These are phyloP conservation scores for Drosophila equinoxialis DNA, from an alignment of 1,140 invertebrate genomes.

Conservation along the genomic window DNA sequence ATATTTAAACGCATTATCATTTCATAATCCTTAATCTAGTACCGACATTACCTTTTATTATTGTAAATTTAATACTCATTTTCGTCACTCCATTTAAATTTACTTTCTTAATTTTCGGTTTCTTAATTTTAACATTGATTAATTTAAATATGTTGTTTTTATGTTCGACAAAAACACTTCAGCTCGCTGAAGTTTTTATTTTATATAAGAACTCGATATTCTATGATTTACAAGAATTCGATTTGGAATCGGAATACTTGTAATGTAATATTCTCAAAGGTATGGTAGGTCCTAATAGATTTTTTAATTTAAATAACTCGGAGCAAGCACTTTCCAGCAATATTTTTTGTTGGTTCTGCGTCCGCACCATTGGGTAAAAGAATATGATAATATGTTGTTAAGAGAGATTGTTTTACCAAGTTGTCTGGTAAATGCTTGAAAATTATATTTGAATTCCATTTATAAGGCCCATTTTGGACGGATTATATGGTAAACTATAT, in stretches of 20 bases:
- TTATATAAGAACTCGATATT: not conserved
- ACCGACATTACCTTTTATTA: not conserved
- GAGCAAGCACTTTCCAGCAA: too few relatives aligned
- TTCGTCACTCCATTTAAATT: not conserved
- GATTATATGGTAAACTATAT: too few relatives aligned
- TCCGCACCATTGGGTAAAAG: too few relatives aligned
- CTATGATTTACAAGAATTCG: not conserved
- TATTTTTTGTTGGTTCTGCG: too few relatives aligned
- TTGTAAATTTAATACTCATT: not conserved
- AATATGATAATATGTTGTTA: too few relatives aligned
- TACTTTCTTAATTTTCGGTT: not conserved
- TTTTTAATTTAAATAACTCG: not conserved
- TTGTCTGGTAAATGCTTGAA: too few relatives aligned
- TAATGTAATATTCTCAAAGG: not conserved
- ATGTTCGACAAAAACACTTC: not conserved
- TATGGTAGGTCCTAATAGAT: not conserved
- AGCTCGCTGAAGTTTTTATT: not conserved
- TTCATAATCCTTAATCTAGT: not conserved
- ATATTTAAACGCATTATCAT: not conserved
- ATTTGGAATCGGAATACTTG: not conserved
- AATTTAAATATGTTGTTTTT: conserved; percentile 3
- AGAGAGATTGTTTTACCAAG: too few relatives aligned
- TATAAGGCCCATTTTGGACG: too few relatives aligned
- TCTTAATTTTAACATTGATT: not conserved
- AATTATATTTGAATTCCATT: too few relatives aligned